Base-by-base conservation (phyloP, 2,113 vertebrate genomes). In the Atherinomorus stipes region DNA sequence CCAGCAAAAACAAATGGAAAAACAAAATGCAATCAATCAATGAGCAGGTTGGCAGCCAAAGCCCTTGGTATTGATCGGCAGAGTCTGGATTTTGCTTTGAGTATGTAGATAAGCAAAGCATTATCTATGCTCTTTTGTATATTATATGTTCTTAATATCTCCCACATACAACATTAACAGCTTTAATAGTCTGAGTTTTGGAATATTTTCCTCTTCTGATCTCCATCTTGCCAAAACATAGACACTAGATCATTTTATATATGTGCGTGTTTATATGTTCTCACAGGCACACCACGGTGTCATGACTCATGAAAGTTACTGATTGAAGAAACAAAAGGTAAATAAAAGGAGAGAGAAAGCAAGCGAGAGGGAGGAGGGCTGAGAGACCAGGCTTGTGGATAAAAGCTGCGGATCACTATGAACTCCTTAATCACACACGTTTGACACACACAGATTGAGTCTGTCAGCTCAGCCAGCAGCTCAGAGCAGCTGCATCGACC, bases 401-500 rank as follows among this genome's bases (percentile, higher is more conserved):
- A 88, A 91, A 93, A 91, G 90, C 87, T 11, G 64, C 71, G 77
- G 54, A 92, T 80, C 83, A 89, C 85, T 88, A 89, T 89, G 90
- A 89, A 90, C 91, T 94, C 90, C 86, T 94, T 93, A 95, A 95
- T 94, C 93, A 94, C 89, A 83, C 76, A 78, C 13, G 84, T 90
- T 88, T 93, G 92, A 94, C 93, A 95, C 92, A 83, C 92, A 91
- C 90, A 93, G 92, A 93, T 93, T 94, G 90, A 93, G 89, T 88
- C 78, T 81, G 82, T 90, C 89, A 88, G 87, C 86, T 88, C 87
- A 85, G 67, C 68, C 71, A 71, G 86, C 86, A 84, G 75, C 74
- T 82, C 34, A 21, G 77, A 81, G 83, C 81, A 88, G 90, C 90
- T 85, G 44, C 86, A 95, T 95, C 91, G 93, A 94, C 91, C 87